A percentile compares a stretch with the other conserved stretches of the same genome.
Evolutionary conservation across 2,797 vertebrate genomes (phyloP).

Genomic region (Sebastes iracundus): DNA sequence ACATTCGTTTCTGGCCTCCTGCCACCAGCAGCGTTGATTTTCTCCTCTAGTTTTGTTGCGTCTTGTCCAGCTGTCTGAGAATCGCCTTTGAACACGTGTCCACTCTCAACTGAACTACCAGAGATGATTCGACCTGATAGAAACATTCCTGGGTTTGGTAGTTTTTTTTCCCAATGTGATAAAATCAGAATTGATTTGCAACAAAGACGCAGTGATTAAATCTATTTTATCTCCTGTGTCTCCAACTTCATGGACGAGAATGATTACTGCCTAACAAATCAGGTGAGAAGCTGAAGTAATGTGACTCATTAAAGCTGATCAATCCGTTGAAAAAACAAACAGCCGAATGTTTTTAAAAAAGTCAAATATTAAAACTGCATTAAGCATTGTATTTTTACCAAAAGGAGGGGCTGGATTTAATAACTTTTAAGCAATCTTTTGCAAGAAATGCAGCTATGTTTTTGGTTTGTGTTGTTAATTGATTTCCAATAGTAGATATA

Average conservation of each 20-base stretch:
- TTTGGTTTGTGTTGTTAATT: too few species aligned
- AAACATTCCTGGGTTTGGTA: too few species aligned
- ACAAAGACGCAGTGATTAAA: neutral
- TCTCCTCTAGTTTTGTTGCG: neutral
- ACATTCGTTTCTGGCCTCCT: too few species aligned
- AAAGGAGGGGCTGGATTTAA: neutral
- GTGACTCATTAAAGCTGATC: neutral
- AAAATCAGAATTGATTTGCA: neutral
- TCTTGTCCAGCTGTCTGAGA: neutral
- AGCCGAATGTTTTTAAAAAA: neutral
- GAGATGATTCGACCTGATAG: too few species aligned
- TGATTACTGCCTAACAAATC: neutral
- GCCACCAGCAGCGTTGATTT: too few species aligned
- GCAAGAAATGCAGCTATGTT: too few species aligned
- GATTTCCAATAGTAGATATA: too few species aligned
- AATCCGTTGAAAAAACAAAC: neutral
- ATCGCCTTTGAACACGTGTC: too few species aligned
- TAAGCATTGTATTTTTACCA: neutral
- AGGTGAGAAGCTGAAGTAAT: neutral
- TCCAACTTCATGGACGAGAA: neutral
- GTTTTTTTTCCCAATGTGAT: neutral
- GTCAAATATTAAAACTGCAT: neutral
- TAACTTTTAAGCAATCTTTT: too few species aligned
- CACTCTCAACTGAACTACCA: neutral
- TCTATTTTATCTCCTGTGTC: neutral